Evolutionary conservation across 2,113 vertebrate species (phyloP).

Genomic region (Pseudopipra pipra): DNA sequence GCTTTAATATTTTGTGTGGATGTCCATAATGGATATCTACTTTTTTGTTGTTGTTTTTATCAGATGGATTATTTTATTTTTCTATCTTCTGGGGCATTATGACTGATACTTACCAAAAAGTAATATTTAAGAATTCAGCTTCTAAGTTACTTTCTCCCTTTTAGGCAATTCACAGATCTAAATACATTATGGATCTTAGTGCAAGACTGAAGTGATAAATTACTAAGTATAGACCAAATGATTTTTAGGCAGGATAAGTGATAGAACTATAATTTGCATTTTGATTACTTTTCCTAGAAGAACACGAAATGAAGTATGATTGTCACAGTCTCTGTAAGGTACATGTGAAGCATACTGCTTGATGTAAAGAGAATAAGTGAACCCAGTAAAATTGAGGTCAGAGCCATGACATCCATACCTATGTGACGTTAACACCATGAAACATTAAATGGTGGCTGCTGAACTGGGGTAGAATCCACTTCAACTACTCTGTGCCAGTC

Average conservation of each 20-base stretch:
- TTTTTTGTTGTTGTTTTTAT: not conserved
- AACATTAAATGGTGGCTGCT: not conserved
- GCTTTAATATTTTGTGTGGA: not conserved
- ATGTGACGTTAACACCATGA: rapidly evolving
- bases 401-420: not conserved
- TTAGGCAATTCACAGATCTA: not conserved
- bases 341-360: not conserved
- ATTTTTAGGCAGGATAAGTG: constrained; percentile 40
- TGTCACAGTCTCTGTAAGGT: not conserved
- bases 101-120: not conserved
- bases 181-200: not conserved
- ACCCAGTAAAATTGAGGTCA: not conserved
- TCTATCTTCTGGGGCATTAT: not conserved
- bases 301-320: not conserved
- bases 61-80: not conserved
- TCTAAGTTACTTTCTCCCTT: not conserved
- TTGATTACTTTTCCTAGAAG: constrained; percentile 52
- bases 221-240: not conserved
- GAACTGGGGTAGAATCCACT: not conserved
- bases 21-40: too few species aligned
- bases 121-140: not conserved
- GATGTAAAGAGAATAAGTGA: not conserved
- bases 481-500: not conserved
- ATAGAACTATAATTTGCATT: constrained; percentile 40
- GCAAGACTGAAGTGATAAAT: constrained; percentile 19